phyloP scores from a whole-genome alignment of 2,888 invertebrate genomes.

The Acleris laterana region DNA sequence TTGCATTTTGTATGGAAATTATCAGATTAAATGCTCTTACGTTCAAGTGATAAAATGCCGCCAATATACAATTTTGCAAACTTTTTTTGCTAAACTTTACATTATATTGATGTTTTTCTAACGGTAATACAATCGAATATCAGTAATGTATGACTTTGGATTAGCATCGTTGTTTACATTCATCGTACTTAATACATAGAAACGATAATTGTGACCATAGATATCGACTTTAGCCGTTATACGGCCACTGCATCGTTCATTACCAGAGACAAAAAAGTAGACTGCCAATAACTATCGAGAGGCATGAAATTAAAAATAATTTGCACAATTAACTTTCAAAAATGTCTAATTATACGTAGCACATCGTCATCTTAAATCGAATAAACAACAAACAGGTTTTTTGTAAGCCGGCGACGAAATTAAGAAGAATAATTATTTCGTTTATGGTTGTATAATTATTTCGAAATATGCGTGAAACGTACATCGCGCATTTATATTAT shows the following conservation, averaged over 20 bases:
- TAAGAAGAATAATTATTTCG: conserved; percentile 11
- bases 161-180: too few relatives aligned
- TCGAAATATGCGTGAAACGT: conserved; percentile 14
- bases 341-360: conserved; percentile 29
- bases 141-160: too few relatives aligned
- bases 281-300: conserved; percentile 38
- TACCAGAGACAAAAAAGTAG: conserved; percentile 16
- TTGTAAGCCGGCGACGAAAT: conserved; percentile 2
- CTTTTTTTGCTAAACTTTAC: too few relatives aligned
- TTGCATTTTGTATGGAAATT: too few relatives aligned
- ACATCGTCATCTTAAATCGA: conserved; percentile 2
- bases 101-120: too few relatives aligned
- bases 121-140: too few relatives aligned
- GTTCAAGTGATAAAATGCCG: too few relatives aligned
- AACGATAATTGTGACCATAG: too few relatives aligned
- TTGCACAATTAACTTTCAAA: conserved; percentile 38
- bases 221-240: too few relatives aligned
- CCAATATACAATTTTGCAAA: too few relatives aligned
- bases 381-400: conserved; percentile 22
- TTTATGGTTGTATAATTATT: conserved; percentile 12
- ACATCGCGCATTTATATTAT: conserved; percentile 14
- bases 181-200: too few relatives aligned
- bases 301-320: conserved; percentile 45
- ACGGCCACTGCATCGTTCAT: neutral
- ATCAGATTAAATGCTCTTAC: too few relatives aligned